Base-by-base conservation (phyloP, 2,797 vertebrate species). In the Coracias cyanogaster region DNA sequence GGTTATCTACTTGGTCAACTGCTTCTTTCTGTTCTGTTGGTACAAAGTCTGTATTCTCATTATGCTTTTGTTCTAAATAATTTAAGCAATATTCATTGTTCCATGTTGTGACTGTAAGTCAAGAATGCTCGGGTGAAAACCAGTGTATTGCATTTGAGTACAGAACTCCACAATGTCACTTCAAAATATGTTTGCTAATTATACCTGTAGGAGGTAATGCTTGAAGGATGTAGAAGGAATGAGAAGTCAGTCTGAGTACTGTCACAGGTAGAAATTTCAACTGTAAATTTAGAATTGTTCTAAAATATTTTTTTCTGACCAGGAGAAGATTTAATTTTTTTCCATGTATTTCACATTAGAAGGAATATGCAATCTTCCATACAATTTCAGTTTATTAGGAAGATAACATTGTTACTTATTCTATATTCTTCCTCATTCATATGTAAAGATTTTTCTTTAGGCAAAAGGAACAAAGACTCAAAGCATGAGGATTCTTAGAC, bases 41-140 rank as follows among this genome's bases (percentile, higher is more conserved):
- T 86, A 57, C 43, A 66, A 90, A 85, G 4, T 31, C 60, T 62
- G 7, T 67, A 81, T 88, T 74, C 15, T 77, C 51, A 48, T 41
- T 65, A 60, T 25, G 45, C 18, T 81, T 92, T 90, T 74, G 25
- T 57, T 48, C 54, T 82, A 78, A 82, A 92, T 90, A 86, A 93
- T 89, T 73, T 43, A 88, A 92, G 57, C 24, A 58, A 54, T 72
- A 77, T 72, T 77, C 43, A 52, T 61, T 90, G 72, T 88, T 80
- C 69, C 72, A 62, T 81, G 55, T 37, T 89, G 52, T 72, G 73
- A 82, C 18, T 76, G 25, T 43, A 55, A 66, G 60, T 86, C 70
- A 79, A 61, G 66, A 78, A 81, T 57, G 52, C 57, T 89, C 72
- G 2, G 15, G 49, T 86, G 86, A 74, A 86, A 71, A 71, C 28